Percentiles rank a stretch among this genome's conserved stretches.
These are phyloP conservation scores for Scarus forsteni DNA, from an alignment of 2,797 vertebrate species.

Conservation along the genomic window DNA sequence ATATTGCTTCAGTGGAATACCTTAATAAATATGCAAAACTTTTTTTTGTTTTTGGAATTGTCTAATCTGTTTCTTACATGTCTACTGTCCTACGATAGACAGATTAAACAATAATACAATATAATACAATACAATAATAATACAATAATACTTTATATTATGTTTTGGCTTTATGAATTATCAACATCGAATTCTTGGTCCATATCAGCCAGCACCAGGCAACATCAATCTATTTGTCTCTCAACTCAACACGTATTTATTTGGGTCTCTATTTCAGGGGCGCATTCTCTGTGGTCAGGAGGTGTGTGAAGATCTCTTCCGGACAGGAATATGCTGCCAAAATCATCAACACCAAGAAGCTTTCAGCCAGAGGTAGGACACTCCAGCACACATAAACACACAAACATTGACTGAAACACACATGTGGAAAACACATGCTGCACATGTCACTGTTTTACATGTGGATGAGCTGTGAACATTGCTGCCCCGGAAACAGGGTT, in stretches of 20 bases:
- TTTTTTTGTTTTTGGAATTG: no score
- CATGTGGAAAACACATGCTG: constrained; percentile 25
- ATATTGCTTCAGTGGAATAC: no score
- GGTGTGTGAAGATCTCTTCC: constrained; percentile 96
- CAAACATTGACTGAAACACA: neutral
- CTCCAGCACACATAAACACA: constrained; percentile 12
- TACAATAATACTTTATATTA: no score
- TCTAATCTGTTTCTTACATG: no score
- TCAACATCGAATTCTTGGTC: no score
- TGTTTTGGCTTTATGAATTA: no score
- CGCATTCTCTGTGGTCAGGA: constrained; percentile 96
- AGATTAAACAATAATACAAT: no score
- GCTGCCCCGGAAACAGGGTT: constrained; percentile 46
- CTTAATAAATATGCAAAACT: no score
- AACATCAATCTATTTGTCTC: neutral
- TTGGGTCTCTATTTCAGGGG: constrained; percentile 84
- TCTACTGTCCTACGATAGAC: no score
- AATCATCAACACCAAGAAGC: constrained; percentile 99
- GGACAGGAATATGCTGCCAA: constrained; percentile 98
- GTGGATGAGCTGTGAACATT: constrained; percentile 53
- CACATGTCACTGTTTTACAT: constrained; percentile 39
- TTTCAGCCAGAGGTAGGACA: constrained; percentile 93
- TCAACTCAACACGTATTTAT: constrained; percentile 11
- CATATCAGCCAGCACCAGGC: no score
- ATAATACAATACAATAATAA: no score